Percentiles rank a stretch among this genome's conserved stretches.
Conservation (phyloP, 1,140 invertebrate genomes). For the Anoplophora glabripennis region DNA sequence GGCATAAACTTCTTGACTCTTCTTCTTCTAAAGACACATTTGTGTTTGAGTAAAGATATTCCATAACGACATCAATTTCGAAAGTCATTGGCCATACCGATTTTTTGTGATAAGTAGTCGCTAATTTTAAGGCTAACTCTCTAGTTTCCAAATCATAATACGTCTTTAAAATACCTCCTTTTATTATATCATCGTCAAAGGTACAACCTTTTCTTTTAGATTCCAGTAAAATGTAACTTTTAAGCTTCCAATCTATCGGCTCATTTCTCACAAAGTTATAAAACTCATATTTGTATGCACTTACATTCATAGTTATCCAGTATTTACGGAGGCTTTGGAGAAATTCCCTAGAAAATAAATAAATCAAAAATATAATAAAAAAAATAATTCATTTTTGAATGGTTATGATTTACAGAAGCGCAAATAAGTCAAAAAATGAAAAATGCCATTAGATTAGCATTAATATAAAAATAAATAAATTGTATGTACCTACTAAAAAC, state of each 20-base stretch:
- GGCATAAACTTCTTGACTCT: slow-evolving; percentile 17
- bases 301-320: slow-evolving; percentile 28
- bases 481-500: too few species aligned
- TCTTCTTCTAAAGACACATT: slow-evolving; percentile 9
- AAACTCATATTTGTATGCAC: slow-evolving; percentile 18
- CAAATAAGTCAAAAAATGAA: too few species aligned
- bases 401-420: too few species aligned
- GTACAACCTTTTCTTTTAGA: slow-evolving; percentile 11
- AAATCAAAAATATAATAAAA: neutral
- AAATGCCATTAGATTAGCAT: too few species aligned
- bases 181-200: slow-evolving; percentile 1
- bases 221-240: slow-evolving; percentile 24
- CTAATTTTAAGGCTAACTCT: slow-evolving; percentile 18
- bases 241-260: slow-evolving; percentile 13
- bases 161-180: neutral
- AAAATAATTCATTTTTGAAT: too few species aligned
- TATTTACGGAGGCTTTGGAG: slow-evolving; percentile 32
- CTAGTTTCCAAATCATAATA: slow-evolving; percentile 12
- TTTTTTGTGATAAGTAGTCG: slow-evolving; percentile 17
- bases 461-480: too few species aligned
- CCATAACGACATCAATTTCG: slow-evolving; percentile 11
- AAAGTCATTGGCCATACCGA: slow-evolving; percentile 6
- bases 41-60: slow-evolving; percentile 12
- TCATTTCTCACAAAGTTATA: slow-evolving; percentile 17
- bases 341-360: slow-evolving; percentile 30